These are phyloP conservation scores for Caenorhabditis uteleia DNA, from an alignment of 2,888 invertebrate species.

Conservation along the genomic window DNA sequence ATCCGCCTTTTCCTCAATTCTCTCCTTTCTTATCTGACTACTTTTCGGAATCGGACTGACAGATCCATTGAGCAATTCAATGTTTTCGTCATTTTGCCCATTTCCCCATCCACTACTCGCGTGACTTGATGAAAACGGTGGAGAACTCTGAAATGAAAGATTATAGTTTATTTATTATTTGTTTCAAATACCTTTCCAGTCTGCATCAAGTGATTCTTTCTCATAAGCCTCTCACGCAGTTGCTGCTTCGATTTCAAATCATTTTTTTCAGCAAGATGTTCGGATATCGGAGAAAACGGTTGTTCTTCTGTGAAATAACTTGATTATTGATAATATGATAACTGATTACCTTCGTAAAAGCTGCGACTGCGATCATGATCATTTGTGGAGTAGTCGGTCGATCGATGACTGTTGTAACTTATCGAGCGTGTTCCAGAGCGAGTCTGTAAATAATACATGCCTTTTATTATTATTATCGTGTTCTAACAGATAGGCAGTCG, in stretches of 20 bases:
- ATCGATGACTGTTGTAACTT: too few relatives aligned
- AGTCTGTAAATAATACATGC: too few relatives aligned
- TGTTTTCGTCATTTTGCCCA: not conserved
- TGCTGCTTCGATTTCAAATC: constrained; percentile 44
- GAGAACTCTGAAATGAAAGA: too few relatives aligned
- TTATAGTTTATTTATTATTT: too few relatives aligned
- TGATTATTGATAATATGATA: too few relatives aligned
- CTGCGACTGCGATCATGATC: constrained; percentile 42
- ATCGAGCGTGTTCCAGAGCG: too few relatives aligned
- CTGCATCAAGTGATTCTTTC: constrained; percentile 30
- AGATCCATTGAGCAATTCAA: constrained; percentile 9
- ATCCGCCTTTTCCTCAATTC: too few relatives aligned
- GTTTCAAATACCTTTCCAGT: not conserved
- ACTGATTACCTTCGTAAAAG: constrained; percentile 20
- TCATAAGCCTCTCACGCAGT: constrained; percentile 47
- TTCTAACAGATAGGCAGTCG: too few relatives aligned
- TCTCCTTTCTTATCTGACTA: not conserved
- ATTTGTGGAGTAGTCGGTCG: constrained; percentile 2
- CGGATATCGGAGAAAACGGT: constrained; percentile 42
- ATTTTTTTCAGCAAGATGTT: constrained; percentile 15
- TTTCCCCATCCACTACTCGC: constrained; percentile 25
- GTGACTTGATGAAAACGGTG: too few relatives aligned
- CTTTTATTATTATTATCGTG: too few relatives aligned
- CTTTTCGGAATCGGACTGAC: constrained; percentile 23
- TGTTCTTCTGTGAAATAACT: constrained; percentile 5